A percentile compares a stretch with the other conserved stretches of the same genome.
These are phyloP conservation scores for Pyrrhia umbra DNA, from an alignment of 2,888 invertebrate genomes.

Conservation along the genomic window DNA sequence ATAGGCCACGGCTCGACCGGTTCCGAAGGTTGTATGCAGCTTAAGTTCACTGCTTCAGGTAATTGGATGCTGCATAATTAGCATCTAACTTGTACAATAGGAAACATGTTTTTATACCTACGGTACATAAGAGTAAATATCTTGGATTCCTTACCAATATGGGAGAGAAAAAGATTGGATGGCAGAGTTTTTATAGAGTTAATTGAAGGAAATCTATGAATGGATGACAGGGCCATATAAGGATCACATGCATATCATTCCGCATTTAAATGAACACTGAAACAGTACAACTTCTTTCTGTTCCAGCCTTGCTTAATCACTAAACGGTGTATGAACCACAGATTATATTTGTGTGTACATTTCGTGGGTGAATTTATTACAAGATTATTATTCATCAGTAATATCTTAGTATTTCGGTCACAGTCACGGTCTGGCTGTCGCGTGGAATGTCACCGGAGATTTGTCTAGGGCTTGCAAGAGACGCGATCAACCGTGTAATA, in stretches of 20 bases:
- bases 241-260: constrained; percentile 15
- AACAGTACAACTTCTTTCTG: neutral
- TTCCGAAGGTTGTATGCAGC: constrained; percentile 29
- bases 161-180: constrained; percentile 21
- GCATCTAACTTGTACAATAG: constrained; percentile 28
- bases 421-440: constrained; percentile 42
- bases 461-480: constrained; percentile 32
- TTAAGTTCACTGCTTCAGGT: constrained; percentile 16
- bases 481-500: constrained; percentile 31
- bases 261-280: constrained; percentile 18
- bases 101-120: constrained; percentile 37
- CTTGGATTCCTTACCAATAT: constrained; percentile 10
- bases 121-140: constrained; percentile 11
- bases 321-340: constrained; percentile 5
- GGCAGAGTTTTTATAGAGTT: constrained; percentile 15
- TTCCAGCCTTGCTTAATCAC: constrained; percentile 8
- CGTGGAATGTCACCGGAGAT: constrained; percentile 50
- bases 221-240: constrained; percentile 25
- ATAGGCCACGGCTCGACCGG: constrained; percentile 27
- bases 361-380: constrained; percentile 25
- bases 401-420: constrained; percentile 38
- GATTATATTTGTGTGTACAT: constrained; percentile 18
- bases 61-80: constrained; percentile 44
- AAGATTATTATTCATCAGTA: constrained; percentile 34
- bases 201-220: constrained; percentile 31